Evolutionary conservation across 1,140 invertebrate species (phyloP).

Genomic region (Agrypnia vestita): DNA sequence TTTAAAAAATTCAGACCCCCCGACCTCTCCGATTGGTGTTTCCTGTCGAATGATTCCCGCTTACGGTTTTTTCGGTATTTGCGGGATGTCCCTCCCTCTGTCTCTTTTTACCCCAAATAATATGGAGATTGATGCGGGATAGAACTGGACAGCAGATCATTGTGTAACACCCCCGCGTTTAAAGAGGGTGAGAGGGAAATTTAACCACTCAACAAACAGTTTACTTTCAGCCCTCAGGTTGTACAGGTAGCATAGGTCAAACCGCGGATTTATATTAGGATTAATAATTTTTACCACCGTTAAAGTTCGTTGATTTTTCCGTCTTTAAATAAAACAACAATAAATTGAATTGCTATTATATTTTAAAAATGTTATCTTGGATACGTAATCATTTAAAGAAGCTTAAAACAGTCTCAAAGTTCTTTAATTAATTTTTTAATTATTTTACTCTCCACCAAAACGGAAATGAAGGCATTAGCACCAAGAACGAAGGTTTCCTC

Average conservation of each 20-base stretch:
- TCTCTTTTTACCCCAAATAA: slow-evolving; percentile 18
- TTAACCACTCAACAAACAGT: slow-evolving; percentile 13
- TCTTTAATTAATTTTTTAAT: too few relatives aligned
- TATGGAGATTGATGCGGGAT: neutral
- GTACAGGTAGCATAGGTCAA: neutral
- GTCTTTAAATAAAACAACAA: too few relatives aligned
- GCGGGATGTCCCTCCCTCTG: neutral
- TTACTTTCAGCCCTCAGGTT: slow-evolving; percentile 16
- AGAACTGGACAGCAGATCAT: slow-evolving; percentile 8
- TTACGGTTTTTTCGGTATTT: slow-evolving; percentile 6
- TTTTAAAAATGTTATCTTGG: too few relatives aligned
- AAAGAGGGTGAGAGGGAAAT: slow-evolving; percentile 19
- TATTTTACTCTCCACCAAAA: neutral
- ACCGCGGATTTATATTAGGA: too few relatives aligned
- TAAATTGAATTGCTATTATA: too few relatives aligned
- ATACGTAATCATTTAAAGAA: too few relatives aligned
- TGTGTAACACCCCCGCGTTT: neutral
- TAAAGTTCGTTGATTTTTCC: too few relatives aligned
- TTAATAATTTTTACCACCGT: too few relatives aligned
- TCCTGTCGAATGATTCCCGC: slow-evolving; percentile 6
- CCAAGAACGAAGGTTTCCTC: neutral
- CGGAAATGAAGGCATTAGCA: slow-evolving; percentile 19
- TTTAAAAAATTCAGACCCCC: too few relatives aligned
- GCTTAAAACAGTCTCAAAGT: too few relatives aligned
- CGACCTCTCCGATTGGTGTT: neutral